Evolutionary conservation across 2,797 vertebrate species (phyloP).

Genomic region (Melanogrammus aeglefinus): DNA sequence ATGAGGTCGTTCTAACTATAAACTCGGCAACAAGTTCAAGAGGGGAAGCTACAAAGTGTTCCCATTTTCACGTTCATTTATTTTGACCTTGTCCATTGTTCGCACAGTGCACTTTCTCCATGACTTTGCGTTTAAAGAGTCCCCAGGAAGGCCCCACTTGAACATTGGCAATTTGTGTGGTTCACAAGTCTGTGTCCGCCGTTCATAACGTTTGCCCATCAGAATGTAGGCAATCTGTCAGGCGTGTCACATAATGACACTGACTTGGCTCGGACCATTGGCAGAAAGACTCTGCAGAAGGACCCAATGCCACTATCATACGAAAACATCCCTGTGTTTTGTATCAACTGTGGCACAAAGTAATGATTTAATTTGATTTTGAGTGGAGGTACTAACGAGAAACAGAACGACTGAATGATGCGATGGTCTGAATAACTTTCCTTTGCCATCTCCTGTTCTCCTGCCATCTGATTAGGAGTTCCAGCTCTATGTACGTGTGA

Average conservation of each 20-base stretch:
- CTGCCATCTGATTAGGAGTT: background rate
- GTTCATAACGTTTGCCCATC: background rate
- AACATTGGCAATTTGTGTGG: background rate
- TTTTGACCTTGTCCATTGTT: background rate
- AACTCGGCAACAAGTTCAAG: background rate
- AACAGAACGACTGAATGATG: background rate
- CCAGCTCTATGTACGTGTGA: background rate
- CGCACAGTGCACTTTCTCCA: background rate
- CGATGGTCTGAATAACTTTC: background rate
- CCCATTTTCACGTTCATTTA: background rate
- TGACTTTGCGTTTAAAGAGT: background rate
- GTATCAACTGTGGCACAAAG: background rate
- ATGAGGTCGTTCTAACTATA: constrained; percentile 2
- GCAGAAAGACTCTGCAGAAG: background rate
- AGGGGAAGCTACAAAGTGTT: background rate
- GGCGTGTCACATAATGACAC: background rate
- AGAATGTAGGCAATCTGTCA: background rate
- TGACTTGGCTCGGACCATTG: background rate
- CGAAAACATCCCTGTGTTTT: background rate
- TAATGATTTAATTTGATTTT: background rate
- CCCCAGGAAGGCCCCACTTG: background rate
- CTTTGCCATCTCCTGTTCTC: background rate
- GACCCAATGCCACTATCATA: background rate
- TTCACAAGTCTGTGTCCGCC: background rate
- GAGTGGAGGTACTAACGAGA: background rate